Evolutionary conservation across 1,140 invertebrate genomes (phyloP).

Genomic region (Adoxophyes honmai): DNA sequence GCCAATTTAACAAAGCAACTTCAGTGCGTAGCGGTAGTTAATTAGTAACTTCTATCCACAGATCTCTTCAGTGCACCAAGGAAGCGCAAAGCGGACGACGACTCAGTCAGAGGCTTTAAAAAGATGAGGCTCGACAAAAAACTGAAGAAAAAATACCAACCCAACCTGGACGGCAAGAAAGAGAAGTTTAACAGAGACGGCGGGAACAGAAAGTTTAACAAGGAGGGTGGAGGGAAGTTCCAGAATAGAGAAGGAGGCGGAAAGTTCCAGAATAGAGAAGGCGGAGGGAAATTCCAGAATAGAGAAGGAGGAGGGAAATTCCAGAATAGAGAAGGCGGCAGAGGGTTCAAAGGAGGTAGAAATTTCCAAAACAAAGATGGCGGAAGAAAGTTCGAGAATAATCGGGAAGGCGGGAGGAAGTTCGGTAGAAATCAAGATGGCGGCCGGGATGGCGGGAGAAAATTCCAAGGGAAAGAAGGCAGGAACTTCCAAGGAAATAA

Average conservation of each 20-base stretch:
- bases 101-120: constrained; percentile 55
- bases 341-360: constrained; percentile 22
- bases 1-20: too few relatives aligned
- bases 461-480: constrained; percentile 24
- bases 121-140: constrained; percentile 68
- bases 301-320: constrained; percentile 32
- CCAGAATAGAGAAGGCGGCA: constrained; percentile 33
- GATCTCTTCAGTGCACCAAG: constrained; percentile 62
- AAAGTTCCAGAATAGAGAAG: constrained; percentile 16
- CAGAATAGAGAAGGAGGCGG: constrained; percentile 33
- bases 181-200: constrained; percentile 15
- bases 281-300: constrained; percentile 35
- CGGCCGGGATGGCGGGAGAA: constrained; percentile 21
- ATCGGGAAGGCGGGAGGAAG: constrained; percentile 26
- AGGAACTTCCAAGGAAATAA: constrained; percentile 14
- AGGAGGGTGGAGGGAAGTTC: constrained; percentile 36
- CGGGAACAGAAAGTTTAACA: constrained; percentile 11
- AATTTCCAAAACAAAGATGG: constrained; percentile 38
- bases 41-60: constrained; percentile 34
- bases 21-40: too few relatives aligned
- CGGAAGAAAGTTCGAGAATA: constrained; percentile 29
- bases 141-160: constrained; percentile 57
- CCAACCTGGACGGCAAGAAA: constrained; percentile 33
- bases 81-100: constrained; percentile 56
- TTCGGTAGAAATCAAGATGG: too few relatives aligned